Conservation (phyloP, 1,140 invertebrate genomes). For the Rhysida immarginata region DNA sequence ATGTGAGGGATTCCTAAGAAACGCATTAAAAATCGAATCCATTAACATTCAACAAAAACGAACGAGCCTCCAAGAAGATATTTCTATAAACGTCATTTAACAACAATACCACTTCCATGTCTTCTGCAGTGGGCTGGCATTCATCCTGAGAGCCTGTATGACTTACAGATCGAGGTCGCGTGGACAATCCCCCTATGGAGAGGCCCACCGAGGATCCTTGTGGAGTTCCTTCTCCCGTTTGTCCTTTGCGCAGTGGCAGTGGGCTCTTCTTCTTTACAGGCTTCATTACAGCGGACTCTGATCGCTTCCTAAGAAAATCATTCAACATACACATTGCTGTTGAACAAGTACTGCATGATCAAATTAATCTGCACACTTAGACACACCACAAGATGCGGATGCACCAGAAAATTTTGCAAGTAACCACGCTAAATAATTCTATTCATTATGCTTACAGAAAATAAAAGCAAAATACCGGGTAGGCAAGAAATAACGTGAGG, state of each 20-base stretch:
- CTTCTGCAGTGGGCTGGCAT: not conserved
- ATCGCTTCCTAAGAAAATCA: conserved; percentile 5
- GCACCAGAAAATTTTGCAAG: too few species aligned
- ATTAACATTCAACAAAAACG: not conserved
- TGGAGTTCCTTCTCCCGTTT: not conserved
- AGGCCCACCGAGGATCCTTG: not conserved
- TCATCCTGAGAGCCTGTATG: conserved; percentile 2
- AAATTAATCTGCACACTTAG: too few species aligned
- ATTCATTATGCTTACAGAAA: too few species aligned
- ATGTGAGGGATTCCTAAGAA: not conserved
- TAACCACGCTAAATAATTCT: too few species aligned
- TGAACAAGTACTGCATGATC: too few species aligned
- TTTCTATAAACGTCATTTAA: not conserved
- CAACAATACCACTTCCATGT: not conserved
- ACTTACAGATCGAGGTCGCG: not conserved
- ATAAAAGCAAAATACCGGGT: too few species aligned
- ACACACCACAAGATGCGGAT: too few species aligned
- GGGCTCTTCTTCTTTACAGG: not conserved
- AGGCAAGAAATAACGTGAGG: too few species aligned
- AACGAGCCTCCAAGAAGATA: not conserved
- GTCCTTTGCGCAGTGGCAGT: not conserved
- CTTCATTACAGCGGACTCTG: conserved; percentile 2
- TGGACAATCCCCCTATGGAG: not conserved
- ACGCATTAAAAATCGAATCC: not conserved
- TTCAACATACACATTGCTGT: too few species aligned